These are phyloP conservation scores for Gila robusta DNA, from an alignment of 2,797 vertebrate genomes.

Conservation along the genomic window DNA sequence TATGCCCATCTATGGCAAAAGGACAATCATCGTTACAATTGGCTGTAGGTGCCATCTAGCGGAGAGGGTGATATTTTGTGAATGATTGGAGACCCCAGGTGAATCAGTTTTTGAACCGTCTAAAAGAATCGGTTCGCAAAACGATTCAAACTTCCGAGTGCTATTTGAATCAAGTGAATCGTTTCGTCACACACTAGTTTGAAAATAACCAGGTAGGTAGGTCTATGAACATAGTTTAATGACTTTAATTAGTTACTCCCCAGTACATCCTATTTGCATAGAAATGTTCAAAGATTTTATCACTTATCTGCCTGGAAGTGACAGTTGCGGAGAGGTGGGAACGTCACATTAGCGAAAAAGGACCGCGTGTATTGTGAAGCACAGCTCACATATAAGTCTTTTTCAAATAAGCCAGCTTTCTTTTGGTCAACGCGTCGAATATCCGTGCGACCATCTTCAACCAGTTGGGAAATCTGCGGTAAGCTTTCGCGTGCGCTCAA, in stretches of 20 bases:
- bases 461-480: too few relatives aligned
- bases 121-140: neutral
- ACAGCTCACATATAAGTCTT: neutral
- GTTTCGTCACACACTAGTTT: neutral
- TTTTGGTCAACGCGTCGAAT: neutral
- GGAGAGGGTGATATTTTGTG: constrained; percentile 60
- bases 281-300: neutral
- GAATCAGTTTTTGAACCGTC: neutral
- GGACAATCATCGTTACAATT: constrained; percentile 64
- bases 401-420: neutral
- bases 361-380: neutral
- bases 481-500: too few relatives aligned
- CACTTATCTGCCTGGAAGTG: neutral
- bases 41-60: constrained; percentile 80
- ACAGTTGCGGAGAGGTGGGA: too few relatives aligned
- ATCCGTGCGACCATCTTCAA: neutral
- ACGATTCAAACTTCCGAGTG: neutral
- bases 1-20: constrained; percentile 40
- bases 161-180: neutral
- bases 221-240: too few relatives aligned
- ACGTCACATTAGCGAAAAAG: neutral
- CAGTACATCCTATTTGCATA: neutral
- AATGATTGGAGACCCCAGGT: neutral
- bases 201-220: neutral
- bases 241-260: neutral